Evolutionary conservation across 2,797 vertebrate genomes (phyloP), one percentile per base, ranked within the genome.

Genomic region (Myiotriccus ornatus): DNA sequence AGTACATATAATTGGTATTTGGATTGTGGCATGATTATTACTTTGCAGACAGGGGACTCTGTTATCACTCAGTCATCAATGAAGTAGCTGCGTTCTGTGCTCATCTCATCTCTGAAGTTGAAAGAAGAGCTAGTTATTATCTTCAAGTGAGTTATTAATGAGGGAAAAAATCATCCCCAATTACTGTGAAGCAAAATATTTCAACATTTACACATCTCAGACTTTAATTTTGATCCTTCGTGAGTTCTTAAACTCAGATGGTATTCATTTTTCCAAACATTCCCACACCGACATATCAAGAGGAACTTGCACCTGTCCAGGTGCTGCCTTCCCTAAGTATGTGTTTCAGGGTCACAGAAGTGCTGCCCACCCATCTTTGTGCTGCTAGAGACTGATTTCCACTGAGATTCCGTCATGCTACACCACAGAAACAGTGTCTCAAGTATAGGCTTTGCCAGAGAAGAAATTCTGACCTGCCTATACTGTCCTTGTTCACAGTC

Each of bases 41-140:
- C 80, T 89, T 86, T 91, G 63, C 87, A 96, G 93, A 94, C 60
- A 70, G 49, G 77, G 60, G 75, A 94, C 80, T 93, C 50, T 0
- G 21, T 81, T 96, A 94, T 69, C 94, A 82, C 65, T 94, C 89
- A 95, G 91, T 77, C 94, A 90, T 95, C 94, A 95, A 62, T 12
- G 6, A 86, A 93, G 82, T 85, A 93, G 87, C 60, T 86, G 64
- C 78, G n/a, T 91, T 95, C 91, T 70, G 46, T 53, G 83, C 91
- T 95, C 95, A 68, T 91, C 94, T 95, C 85, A 76, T 90, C 89
- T 88, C 87, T 84, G 74, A 84, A 87, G 59, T 87, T 93, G 89
- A 87, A 94, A 96, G 93, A 95, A 94, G 95, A 94, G 95, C 93
- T 94, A 69, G 91, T 95, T 97, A 96, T 96, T 96, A 97, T 94